phyloP scores from a whole-genome alignment of 2,113 vertebrate species.

The Pelobates fuscus region DNA sequence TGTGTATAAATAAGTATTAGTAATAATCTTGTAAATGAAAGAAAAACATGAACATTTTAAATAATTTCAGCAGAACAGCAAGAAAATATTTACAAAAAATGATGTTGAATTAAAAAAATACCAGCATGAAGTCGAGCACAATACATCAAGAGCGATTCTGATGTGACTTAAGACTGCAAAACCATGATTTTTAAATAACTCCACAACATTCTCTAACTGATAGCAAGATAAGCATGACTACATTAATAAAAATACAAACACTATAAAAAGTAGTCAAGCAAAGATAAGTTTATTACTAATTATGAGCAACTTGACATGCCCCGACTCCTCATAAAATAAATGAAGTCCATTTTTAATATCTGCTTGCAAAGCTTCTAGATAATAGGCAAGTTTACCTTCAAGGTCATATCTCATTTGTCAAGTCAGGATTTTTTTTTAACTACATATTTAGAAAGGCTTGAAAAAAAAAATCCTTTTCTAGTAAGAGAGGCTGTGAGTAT shows the following conservation, averaged over 20 bases:
- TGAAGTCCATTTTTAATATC: slow-evolving; percentile 75
- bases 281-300: slow-evolving; percentile 64
- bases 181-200: not conserved
- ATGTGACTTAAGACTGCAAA: not conserved
- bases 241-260: slow-evolving; percentile 64
- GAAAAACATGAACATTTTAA: no score
- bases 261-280: slow-evolving; percentile 58
- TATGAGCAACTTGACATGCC: slow-evolving; percentile 57
- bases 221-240: slow-evolving; percentile 7
- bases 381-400: slow-evolving; percentile 71
- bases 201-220: not conserved
- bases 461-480: slow-evolving; percentile 16
- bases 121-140: not conserved
- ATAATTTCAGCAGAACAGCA: not conserved
- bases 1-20: no score
- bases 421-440: slow-evolving; percentile 59
- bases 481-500: not conserved
- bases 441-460: slow-evolving; percentile 44
- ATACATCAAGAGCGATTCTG: not conserved
- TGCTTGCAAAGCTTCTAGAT: slow-evolving; percentile 70
- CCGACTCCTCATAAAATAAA: slow-evolving; percentile 66
- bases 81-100: not conserved
- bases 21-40: no score
- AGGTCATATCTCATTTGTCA: slow-evolving; percentile 77
- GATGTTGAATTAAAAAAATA: not conserved